phyloP scores from a whole-genome alignment of 2,113 vertebrate genomes.

The Trematomus loennbergii region DNA sequence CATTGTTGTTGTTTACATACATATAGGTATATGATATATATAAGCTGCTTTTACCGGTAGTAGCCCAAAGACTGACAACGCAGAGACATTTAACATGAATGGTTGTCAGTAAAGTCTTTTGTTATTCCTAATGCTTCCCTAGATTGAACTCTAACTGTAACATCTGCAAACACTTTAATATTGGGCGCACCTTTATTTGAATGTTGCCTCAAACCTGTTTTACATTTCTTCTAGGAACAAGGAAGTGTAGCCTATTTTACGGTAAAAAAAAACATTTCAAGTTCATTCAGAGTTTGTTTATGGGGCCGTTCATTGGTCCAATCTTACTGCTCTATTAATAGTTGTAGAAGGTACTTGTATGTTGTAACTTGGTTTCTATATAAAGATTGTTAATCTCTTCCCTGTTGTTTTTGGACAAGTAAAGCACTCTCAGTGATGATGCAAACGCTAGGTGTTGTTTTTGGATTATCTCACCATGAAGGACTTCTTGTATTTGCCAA shows the following conservation, averaged over 20 bases:
- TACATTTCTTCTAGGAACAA: not conserved
- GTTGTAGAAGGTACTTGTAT: too few relatives aligned
- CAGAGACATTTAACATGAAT: not conserved
- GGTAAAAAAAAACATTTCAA: not conserved
- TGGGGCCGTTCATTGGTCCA: too few relatives aligned
- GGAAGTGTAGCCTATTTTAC: slow-evolving; percentile 1
- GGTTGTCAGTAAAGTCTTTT: not conserved
- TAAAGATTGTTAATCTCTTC: too few relatives aligned
- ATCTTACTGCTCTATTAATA: too few relatives aligned
- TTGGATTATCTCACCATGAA: too few relatives aligned
- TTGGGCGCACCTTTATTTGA: not conserved
- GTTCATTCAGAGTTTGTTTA: too few relatives aligned
- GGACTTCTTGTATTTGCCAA: too few relatives aligned
- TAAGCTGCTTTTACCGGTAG: not conserved
- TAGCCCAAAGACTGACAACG: not conserved
- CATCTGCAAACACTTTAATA: not conserved
- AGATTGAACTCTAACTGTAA: too few relatives aligned
- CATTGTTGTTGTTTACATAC: not conserved
- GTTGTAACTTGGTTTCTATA: too few relatives aligned
- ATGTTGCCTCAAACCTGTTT: slow-evolving; percentile 2
- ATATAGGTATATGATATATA: not conserved
- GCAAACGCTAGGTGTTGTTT: too few relatives aligned
- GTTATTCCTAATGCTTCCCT: not conserved
- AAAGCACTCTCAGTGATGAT: too few relatives aligned
- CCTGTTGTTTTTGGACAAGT: too few relatives aligned